Conservation (phyloP, 2,113 vertebrate genomes). For the Cochlearius cochlearius region DNA sequence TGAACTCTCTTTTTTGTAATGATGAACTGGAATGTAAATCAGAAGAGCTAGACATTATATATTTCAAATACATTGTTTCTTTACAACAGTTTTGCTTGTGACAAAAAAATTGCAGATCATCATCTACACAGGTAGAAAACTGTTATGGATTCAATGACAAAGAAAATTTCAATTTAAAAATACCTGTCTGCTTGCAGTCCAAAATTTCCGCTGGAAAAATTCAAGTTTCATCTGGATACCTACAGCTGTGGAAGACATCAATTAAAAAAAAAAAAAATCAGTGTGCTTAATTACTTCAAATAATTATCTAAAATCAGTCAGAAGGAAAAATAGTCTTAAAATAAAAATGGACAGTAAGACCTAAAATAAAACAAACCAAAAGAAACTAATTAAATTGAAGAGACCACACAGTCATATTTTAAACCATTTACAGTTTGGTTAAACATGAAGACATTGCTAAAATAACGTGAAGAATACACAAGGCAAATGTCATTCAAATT, state of each 20-base stretch:
- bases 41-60: neutral
- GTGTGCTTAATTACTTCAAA: neutral
- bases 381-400: neutral
- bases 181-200: slow-evolving; percentile 99
- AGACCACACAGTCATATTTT: neutral
- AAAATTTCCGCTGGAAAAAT: slow-evolving; percentile 98
- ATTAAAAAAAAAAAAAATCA: slow-evolving; percentile 29
- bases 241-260: slow-evolving; percentile 85
- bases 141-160: neutral
- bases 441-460: neutral
- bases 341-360: neutral
- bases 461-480: neutral
- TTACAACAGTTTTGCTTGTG: neutral
- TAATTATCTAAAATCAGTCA: neutral
- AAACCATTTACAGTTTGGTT: neutral
- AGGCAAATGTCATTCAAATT: neutral
- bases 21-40: neutral
- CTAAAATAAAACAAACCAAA: neutral
- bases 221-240: slow-evolving; percentile 99
- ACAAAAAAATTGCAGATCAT: neutral
- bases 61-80: neutral
- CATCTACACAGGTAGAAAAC: neutral
- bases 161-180: neutral
- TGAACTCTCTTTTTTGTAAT: neutral
- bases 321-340: neutral